phyloP scores from a whole-genome alignment of 2,113 vertebrate species.

The Brachyhypopomus gauderio region DNA sequence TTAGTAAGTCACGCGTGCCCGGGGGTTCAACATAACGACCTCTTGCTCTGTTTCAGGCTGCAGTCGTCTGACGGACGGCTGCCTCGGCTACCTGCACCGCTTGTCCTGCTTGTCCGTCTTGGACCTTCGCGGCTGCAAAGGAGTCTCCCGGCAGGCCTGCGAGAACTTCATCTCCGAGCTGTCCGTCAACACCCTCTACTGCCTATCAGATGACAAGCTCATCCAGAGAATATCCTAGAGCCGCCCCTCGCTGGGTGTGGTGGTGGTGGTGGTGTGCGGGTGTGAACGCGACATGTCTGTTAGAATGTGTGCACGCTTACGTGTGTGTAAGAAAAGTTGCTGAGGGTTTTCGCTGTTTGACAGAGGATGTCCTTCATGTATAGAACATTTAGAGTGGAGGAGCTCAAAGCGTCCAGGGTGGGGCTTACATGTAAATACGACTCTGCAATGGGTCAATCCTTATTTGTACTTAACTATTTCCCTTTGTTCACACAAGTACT shows the following conservation, averaged over 20 bases:
- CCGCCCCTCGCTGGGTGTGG: slow-evolving; percentile 14
- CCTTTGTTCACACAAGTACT: slow-evolving; percentile 23
- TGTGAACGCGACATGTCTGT: slow-evolving; percentile 13
- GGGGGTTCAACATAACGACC: no score
- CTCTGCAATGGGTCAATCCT: slow-evolving; percentile 10
- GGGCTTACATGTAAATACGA: slow-evolving; percentile 28
- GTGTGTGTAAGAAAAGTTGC: slow-evolving; percentile 21
- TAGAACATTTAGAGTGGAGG: slow-evolving; percentile 11
- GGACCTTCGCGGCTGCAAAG: slow-evolving; percentile 92
- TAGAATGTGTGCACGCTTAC: neutral
- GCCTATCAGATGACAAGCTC: slow-evolving; percentile 97
- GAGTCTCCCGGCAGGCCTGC: slow-evolving; percentile 91
- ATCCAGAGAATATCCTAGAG: slow-evolving; percentile 97
- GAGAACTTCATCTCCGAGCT: slow-evolving; percentile 97
- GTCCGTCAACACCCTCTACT: slow-evolving; percentile 95
- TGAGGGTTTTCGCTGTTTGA: slow-evolving; percentile 25
- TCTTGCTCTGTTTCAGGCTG: slow-evolving; percentile 78
- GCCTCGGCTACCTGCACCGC: slow-evolving; percentile 89
- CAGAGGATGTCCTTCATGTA: slow-evolving; percentile 32
- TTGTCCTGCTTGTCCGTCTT: slow-evolving; percentile 89
- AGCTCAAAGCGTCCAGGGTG: slow-evolving; percentile 20
- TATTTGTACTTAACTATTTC: slow-evolving; percentile 40
- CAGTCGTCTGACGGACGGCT: slow-evolving; percentile 92
- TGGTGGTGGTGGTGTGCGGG: slow-evolving; percentile 33
- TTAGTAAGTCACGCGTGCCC: no score